Conservation (phyloP, 2,113 vertebrate genomes). For the Gavia stellata region DNA sequence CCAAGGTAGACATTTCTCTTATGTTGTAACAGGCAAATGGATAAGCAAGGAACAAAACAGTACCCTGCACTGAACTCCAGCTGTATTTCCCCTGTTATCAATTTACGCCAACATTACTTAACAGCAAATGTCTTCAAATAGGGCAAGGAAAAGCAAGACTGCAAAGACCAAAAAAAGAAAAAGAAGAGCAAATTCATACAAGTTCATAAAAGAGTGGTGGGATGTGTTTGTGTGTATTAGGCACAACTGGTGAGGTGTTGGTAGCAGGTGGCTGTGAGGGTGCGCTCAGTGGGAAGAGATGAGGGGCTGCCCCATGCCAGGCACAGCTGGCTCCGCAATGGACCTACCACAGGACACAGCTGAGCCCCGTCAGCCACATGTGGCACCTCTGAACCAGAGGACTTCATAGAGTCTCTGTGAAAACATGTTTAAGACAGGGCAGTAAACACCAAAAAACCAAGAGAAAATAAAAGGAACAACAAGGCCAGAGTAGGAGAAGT, state of each 20-base stretch:
- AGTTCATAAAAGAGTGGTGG: neutral
- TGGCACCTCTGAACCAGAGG: neutral
- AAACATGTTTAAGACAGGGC: neutral
- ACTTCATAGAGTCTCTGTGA: neutral
- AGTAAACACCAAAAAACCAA: neutral
- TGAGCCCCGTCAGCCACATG: rapidly evolving
- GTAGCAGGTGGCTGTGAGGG: no score
- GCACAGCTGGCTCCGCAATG: rapidly evolving
- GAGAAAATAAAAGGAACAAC: neutral
- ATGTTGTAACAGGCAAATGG: neutral
- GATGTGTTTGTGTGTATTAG: no score
- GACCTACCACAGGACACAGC: neutral
- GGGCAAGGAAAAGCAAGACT: neutral
- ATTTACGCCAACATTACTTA: neutral
- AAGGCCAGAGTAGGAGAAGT: neutral
- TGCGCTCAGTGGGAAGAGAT: neutral
- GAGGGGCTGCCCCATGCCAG: neutral
- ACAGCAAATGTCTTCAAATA: neutral
- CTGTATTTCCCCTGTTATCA: neutral
- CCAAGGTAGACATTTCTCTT: neutral
- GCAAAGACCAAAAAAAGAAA: neutral
- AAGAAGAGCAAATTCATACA: neutral
- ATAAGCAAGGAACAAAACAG: neutral
- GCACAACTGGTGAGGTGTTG: neutral
- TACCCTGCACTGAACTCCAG: neutral